Base-by-base conservation (phyloP, 2,113 vertebrate genomes). In the Desmodus rotundus region DNA sequence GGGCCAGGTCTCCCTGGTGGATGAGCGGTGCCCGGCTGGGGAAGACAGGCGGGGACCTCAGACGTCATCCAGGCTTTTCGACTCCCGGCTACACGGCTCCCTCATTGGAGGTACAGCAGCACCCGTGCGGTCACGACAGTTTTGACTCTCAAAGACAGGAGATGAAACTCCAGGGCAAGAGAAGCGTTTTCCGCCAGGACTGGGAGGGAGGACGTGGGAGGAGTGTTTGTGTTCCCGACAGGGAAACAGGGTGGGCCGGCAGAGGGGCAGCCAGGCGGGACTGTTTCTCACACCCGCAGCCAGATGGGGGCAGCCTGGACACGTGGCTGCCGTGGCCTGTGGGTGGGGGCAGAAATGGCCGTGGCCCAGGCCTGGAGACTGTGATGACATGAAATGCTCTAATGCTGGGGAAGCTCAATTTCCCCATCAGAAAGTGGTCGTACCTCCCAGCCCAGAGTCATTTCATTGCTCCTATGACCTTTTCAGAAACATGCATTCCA, bases 171-270 rank as follows among this genome's bases (percentile, higher is more conserved):
- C 17, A 63, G 54, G 10, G 43, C 38, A 43, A 7, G 24, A 20
- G 43, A 4, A 13, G 70, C 10, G 16, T 26, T 28, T 16, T 47
- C 41, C 8, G 24, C 41, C 26, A 5, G 87, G 56, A 28, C 8
- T 5, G 73, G 56, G 2, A 38, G n/a, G 11, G 86, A 16, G 41
- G n/a, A 26, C 12, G 16, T 4, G 45, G 17, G 26, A 33, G 19
- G 22, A 58, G 61, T 4, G 1, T 26, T 5, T 54, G 36, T 8
- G 12, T 24, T 8, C 17, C 31, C 33, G 43, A 12, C 10, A 5
- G 5, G 3, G 1, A 28, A 41, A 17, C 43, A 10, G 9, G 3
- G 22, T 14, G 15, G 10, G 22, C 4, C 0, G 16, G 28, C 31
- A 38, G 31, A 26, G 65, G 26, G 24, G 47, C 0, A 2, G 38